phyloP scores from a whole-genome alignment of 2,797 vertebrate genomes.

The Anableps anableps region DNA sequence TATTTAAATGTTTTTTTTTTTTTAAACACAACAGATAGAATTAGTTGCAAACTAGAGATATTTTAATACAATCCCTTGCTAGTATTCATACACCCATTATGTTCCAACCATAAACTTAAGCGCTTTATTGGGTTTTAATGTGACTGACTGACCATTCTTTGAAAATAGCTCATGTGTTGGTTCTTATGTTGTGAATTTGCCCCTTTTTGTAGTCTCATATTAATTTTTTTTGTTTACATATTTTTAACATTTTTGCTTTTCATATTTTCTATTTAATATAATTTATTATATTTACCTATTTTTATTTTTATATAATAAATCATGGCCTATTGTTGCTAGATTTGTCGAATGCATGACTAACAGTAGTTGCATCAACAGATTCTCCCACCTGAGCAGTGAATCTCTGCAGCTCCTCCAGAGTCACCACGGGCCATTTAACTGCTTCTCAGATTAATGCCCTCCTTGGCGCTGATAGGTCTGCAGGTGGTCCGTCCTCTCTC shows the following conservation, averaged over 20 bases:
- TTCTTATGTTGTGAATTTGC: not conserved
- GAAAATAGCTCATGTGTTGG: not conserved
- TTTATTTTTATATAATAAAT: too few relatives aligned
- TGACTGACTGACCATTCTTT: not conserved
- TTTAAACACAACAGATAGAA: not conserved
- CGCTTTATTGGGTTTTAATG: not conserved
- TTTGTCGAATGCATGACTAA: too few relatives aligned
- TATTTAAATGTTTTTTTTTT: not conserved
- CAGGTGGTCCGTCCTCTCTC: too few relatives aligned
- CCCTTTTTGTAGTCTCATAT: not conserved
- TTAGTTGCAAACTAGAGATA: not conserved
- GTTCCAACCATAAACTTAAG: not conserved
- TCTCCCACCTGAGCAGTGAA: too few relatives aligned
- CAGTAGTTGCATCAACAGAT: too few relatives aligned
- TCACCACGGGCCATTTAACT: too few relatives aligned
- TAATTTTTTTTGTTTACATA: not conserved
- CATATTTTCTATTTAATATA: not conserved
- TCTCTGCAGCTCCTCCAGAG: too few relatives aligned
- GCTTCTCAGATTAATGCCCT: too few relatives aligned
- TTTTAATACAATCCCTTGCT: not conserved
- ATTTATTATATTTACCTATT: not conserved
- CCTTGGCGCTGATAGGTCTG: too few relatives aligned
- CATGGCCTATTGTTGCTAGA: too few relatives aligned
- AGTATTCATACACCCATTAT: not conserved
- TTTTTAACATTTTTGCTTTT: not conserved